These are phyloP conservation scores for Neostethus bicornis DNA, from an alignment of 2,797 vertebrate genomes.

Conservation along the genomic window DNA sequence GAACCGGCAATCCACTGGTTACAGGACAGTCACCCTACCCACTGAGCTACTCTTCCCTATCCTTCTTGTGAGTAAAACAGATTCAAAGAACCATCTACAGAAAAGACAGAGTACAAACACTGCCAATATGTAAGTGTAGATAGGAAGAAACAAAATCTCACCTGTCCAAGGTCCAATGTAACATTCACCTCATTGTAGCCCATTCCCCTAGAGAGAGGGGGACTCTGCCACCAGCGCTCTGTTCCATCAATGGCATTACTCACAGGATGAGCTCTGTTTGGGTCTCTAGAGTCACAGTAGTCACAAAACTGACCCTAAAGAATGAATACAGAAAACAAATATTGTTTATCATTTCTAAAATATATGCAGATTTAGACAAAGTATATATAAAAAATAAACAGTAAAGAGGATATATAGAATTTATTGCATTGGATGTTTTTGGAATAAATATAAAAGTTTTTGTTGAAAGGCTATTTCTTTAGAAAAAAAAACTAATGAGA, in stretches of 20 bases:
- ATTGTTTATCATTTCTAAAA: background rate
- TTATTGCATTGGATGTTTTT: no score
- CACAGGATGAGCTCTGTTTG: constrained; percentile 85
- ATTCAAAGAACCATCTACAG: constrained; percentile 3
- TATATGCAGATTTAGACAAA: background rate
- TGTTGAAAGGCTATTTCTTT: constrained; percentile 46
- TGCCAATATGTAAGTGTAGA: constrained; percentile 23
- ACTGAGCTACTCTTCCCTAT: no score
- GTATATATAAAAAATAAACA: constrained; percentile 1
- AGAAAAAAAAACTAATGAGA: constrained; percentile 40
- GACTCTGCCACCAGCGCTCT: constrained; percentile 96
- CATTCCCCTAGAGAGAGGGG: constrained; percentile 87
- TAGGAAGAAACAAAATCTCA: constrained; percentile 67
- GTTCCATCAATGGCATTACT: constrained; percentile 90
- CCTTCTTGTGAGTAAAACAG: constrained; percentile 27
- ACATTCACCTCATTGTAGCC: constrained; percentile 89
- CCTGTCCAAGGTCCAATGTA: constrained; percentile 94
- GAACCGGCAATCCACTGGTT: no score
- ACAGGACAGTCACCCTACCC: no score
- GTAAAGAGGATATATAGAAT: no score
- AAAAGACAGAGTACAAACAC: constrained; percentile 5
- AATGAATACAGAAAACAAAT: background rate
- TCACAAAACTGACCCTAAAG: constrained; percentile 93
- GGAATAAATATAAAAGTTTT: no score
- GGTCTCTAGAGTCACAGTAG: constrained; percentile 85